Percentiles rank a stretch among this genome's conserved stretches.
These are phyloP conservation scores for Stegastes partitus DNA, from an alignment of 2,113 vertebrate genomes.

Conservation along the genomic window DNA sequence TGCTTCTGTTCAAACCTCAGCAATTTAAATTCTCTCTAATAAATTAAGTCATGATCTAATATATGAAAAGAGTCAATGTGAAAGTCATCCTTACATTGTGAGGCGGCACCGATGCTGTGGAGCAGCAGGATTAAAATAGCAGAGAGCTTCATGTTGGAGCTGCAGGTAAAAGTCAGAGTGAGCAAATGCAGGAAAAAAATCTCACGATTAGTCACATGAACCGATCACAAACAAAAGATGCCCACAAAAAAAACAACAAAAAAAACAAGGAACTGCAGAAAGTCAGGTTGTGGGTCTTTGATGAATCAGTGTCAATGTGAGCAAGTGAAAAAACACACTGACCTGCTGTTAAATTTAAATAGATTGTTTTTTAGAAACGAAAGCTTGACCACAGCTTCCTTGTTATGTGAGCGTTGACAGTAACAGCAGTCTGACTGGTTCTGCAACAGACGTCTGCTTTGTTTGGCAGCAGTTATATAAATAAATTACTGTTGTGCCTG, in stretches of 20 bases:
- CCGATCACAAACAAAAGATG: too few species aligned
- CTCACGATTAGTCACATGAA: background rate
- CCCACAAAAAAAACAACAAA: too few species aligned
- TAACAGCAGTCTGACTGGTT: too few species aligned
- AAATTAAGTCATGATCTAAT: background rate
- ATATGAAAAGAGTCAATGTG: background rate
- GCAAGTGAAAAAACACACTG: too few species aligned
- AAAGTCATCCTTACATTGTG: constrained; percentile 51
- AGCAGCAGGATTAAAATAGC: constrained; percentile 30
- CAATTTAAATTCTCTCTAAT: background rate
- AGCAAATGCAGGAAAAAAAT: background rate
- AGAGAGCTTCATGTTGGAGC: constrained; percentile 27
- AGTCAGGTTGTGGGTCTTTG: background rate
- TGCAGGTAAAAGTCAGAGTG: background rate
- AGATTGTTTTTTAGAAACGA: too few species aligned
- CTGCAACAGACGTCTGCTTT: too few species aligned
- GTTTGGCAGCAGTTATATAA: too few species aligned
- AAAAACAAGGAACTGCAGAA: too few species aligned
- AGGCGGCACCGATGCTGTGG: constrained; percentile 20
- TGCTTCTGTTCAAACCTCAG: background rate
- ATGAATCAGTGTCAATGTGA: background rate
- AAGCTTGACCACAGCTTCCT: too few species aligned
- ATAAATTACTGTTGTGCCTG: too few species aligned
- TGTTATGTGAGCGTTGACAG: too few species aligned
- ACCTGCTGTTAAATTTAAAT: too few species aligned